Percentiles rank a stretch among this genome's conserved stretches.
Evolutionary conservation across 1,140 invertebrate genomes (phyloP).

Genomic region (Arctopsyche grandis): DNA sequence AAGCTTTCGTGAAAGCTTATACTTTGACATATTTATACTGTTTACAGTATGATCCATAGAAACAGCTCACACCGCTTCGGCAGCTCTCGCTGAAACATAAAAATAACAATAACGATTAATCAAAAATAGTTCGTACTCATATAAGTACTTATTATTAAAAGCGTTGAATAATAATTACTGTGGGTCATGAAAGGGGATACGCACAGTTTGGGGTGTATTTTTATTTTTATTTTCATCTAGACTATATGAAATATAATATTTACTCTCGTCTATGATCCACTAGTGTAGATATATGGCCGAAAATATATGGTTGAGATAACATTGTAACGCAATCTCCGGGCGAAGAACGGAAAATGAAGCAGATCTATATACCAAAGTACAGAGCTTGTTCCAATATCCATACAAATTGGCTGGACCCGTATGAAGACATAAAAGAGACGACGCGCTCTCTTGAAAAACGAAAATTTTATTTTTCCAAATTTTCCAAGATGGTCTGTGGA

Average conservation of each 20-base stretch:
- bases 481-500: neutral
- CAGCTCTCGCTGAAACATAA: neutral
- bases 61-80: slow-evolving; percentile 6
- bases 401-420: slow-evolving; percentile 51
- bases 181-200: too few species aligned
- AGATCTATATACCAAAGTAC: slow-evolving; percentile 18
- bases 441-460: slow-evolving; percentile 43
- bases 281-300: neutral
- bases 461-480: slow-evolving; percentile 38
- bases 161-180: too few species aligned
- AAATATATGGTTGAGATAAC: neutral
- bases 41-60: slow-evolving; percentile 19
- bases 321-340: slow-evolving; percentile 15
- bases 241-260: too few species aligned
- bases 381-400: slow-evolving; percentile 49
- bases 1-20: slow-evolving; percentile 15
- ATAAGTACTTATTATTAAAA: too few species aligned
- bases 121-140: neutral
- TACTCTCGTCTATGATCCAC: neutral
- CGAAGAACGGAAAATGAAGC: slow-evolving; percentile 37
- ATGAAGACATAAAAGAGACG: slow-evolving; percentile 51
- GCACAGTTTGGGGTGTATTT: too few species aligned
- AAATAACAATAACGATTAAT: neutral
- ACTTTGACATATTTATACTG: slow-evolving; percentile 25
- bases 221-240: too few species aligned